Conservation (phyloP, 1,140 invertebrate species). For the Lordiphosa mommai region DNA sequence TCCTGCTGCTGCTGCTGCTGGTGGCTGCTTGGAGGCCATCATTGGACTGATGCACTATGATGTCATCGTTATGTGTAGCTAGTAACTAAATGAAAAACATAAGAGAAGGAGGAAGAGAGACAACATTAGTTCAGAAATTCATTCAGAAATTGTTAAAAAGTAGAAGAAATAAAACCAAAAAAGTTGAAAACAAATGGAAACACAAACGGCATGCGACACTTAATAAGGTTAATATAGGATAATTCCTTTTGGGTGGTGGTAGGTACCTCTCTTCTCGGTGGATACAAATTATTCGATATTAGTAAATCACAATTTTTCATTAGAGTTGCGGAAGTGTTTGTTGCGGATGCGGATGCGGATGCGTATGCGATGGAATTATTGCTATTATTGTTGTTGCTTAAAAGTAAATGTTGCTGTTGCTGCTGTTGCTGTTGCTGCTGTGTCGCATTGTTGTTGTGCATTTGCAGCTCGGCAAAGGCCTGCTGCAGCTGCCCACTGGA, state of each 20-base stretch:
- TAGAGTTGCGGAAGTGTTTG: conserved; percentile 36
- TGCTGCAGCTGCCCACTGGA: conserved; percentile 67
- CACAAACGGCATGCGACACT: conserved; percentile 1
- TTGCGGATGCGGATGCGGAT: conserved; percentile 22
- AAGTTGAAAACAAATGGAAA: neutral
- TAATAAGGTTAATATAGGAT: neutral
- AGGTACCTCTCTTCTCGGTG: conserved; percentile 77
- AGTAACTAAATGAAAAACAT: conserved; percentile 57
- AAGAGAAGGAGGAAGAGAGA: neutral
- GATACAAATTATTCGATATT: conserved; percentile 79
- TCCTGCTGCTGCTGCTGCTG: conserved; percentile 25
- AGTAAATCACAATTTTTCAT: conserved; percentile 79
- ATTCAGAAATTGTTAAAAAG: neutral
- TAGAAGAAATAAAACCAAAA: neutral
- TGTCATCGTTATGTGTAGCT: conserved; percentile 63
- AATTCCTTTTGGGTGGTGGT: conserved; percentile 7
- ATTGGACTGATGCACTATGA: conserved; percentile 64
- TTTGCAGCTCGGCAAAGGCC: conserved; percentile 62
- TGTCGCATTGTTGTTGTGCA: conserved; percentile 33
- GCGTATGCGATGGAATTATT: conserved; percentile 62
- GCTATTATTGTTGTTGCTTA: conserved; percentile 79
- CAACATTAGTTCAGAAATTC: neutral
- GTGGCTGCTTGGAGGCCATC: conserved; percentile 35
- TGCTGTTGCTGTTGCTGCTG: conserved; percentile 35
- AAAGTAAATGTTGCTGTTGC: conserved; percentile 60